A percentile compares a stretch with the other conserved stretches of the same genome.
phyloP scores from a whole-genome alignment of 2,888 invertebrate species.

The Ochropleura leucogaster region DNA sequence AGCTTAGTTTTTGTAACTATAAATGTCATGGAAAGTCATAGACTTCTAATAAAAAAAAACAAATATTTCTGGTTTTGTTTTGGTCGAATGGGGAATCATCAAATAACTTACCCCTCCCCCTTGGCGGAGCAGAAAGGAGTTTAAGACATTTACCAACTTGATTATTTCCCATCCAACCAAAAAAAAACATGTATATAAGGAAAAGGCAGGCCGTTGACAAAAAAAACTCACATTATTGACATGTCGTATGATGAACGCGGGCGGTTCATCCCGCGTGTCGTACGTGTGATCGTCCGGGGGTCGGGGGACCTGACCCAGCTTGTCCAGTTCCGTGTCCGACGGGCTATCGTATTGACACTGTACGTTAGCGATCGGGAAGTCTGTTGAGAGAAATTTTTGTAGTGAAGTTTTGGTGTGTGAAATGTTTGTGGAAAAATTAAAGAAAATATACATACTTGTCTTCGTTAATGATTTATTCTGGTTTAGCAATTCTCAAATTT shows the following conservation, averaged over 20 bases:
- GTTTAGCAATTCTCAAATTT: not conserved
- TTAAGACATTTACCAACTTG: too few species aligned
- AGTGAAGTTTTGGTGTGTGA: not conserved
- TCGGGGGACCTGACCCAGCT: slow-evolving; percentile 67
- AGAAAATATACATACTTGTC: slow-evolving; percentile 10
- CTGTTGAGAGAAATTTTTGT: slow-evolving; percentile 62
- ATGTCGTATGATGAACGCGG: slow-evolving; percentile 87
- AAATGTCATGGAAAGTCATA: too few species aligned
- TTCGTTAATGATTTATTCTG: not conserved
- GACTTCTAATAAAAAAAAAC: too few species aligned
- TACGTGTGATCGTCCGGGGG: slow-evolving; percentile 84
- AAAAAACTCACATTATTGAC: slow-evolving; percentile 70
- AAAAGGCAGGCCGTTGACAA: not conserved
- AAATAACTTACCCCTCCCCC: too few species aligned
- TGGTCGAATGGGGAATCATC: too few species aligned
- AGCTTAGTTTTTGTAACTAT: not conserved
- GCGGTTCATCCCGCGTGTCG: slow-evolving; percentile 85
- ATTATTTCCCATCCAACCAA: too few species aligned
- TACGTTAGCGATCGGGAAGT: slow-evolving; percentile 91
- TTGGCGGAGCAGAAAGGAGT: too few species aligned
- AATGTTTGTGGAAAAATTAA: not conserved
- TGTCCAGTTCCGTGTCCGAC: slow-evolving; percentile 77
- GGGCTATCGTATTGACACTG: slow-evolving; percentile 91
- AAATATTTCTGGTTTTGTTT: too few species aligned
- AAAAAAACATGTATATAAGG: too few species aligned